Evolutionary conservation across 2,888 invertebrate species (phyloP).

Genomic region (Drosophila paramelanica): DNA sequence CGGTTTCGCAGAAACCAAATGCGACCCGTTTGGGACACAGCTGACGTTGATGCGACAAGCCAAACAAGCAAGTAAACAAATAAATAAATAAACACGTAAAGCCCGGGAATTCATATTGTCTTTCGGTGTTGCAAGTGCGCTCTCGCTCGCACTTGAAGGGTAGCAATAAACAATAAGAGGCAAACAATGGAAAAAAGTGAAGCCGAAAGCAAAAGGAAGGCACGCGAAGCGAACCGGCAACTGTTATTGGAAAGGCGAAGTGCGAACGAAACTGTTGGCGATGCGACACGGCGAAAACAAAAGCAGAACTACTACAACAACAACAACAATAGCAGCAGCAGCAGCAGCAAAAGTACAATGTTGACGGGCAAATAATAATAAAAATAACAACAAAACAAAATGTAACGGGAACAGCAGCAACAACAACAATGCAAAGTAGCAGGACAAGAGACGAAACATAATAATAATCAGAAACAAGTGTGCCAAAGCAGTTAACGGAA

Average conservation of each 20-base stretch:
- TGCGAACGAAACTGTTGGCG: conserved; percentile 39
- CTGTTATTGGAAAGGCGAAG: conserved; percentile 24
- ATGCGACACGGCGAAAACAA: conserved; percentile 55
- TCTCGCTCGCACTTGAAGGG: conserved; percentile 3
- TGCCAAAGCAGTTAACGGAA: conserved; percentile 82
- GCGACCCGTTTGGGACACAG: conserved; percentile 16
- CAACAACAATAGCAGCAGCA: conserved; percentile 17
- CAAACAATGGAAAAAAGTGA: conserved; percentile 46
- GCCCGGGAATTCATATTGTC: conserved; percentile 24
- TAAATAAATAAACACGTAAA: conserved; percentile 34
- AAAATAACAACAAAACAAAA: conserved; percentile 59
- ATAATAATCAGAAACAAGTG: conserved; percentile 81
- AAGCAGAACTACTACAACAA: conserved; percentile 36
- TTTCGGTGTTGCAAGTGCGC: neutral
- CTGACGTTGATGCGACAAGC: conserved; percentile 25
- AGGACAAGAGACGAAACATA: conserved; percentile 72
- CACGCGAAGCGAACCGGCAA: conserved; percentile 19
- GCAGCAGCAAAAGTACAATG: conserved; percentile 11
- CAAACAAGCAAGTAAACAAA: conserved; percentile 26
- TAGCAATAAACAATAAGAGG: conserved; percentile 60
- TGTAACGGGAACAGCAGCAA: conserved; percentile 29
- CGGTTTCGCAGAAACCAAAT: conserved; percentile 10
- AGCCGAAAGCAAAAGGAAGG: conserved; percentile 16
- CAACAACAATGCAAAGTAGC: conserved; percentile 66
- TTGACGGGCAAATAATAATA: conserved; percentile 58